Conservation (phyloP, 2,797 vertebrate genomes). For the Silurus aristotelis region DNA sequence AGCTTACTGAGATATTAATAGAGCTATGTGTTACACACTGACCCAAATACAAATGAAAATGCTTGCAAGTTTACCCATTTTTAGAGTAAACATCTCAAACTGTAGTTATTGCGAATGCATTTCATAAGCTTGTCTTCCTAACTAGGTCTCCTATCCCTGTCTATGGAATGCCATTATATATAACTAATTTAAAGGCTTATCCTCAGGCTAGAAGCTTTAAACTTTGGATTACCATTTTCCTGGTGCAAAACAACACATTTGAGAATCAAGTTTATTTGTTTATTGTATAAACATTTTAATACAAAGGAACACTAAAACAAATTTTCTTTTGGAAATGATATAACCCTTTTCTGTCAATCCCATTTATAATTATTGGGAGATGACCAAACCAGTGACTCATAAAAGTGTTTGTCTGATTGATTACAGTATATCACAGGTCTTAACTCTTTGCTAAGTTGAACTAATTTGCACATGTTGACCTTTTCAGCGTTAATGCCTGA, state of each 20-base stretch:
- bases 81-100: not conserved
- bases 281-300: not conserved
- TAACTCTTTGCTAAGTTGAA: not conserved
- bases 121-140: not conserved
- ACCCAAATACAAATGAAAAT: not conserved
- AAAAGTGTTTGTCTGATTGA: not conserved
- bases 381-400: not conserved
- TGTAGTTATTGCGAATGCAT: not conserved
- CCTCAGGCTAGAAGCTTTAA: not conserved
- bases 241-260: not conserved
- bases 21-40: not conserved
- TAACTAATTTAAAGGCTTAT: not conserved
- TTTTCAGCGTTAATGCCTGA: not conserved
- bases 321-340: too few species aligned
- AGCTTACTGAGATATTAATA: not conserved
- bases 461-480: not conserved
- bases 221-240: not conserved
- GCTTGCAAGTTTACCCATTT: not conserved
- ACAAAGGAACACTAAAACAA: too few species aligned
- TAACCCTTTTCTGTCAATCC: not conserved
- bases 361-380: not conserved
- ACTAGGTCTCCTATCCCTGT: not conserved
- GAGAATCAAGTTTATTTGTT: not conserved
- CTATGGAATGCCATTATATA: not conserved
- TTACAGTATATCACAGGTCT: not conserved